Evolutionary conservation across 1,140 invertebrate species (phyloP).

Genomic region (Procambarus virginalis): DNA sequence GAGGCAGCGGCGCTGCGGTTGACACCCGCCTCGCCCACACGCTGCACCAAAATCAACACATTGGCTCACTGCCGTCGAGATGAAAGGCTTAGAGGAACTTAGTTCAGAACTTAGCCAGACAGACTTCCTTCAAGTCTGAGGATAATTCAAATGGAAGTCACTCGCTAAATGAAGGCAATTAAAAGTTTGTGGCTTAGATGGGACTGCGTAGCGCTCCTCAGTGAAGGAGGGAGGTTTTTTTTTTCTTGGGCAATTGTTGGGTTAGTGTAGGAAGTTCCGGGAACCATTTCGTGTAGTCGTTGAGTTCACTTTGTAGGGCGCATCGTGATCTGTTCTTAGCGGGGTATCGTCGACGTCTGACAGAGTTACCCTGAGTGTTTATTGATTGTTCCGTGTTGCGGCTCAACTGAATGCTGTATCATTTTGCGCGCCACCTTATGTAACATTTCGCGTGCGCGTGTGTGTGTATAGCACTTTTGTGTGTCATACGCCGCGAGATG

Average conservation of each 20-base stretch:
- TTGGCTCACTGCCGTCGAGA: background rate
- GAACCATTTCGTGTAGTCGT: conserved; percentile 7
- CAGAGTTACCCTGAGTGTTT: too few species aligned
- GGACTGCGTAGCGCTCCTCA: background rate
- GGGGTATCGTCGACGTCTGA: too few species aligned
- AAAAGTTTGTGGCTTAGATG: conserved; percentile 40
- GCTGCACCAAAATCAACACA: conserved; percentile 7
- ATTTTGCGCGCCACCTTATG: too few species aligned
- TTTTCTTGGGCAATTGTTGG: background rate
- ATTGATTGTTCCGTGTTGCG: too few species aligned
- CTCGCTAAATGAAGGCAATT: conserved; percentile 42
- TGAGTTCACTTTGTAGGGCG: too few species aligned
- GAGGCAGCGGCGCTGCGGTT: background rate
- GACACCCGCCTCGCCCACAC: conserved; percentile 17
- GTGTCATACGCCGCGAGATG: too few species aligned
- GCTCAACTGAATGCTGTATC: too few species aligned
- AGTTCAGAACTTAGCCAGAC: background rate
- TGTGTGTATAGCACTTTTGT: too few species aligned
- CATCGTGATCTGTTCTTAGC: too few species aligned
- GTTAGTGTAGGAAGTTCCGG: background rate
- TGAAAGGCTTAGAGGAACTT: background rate
- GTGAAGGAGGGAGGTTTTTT: background rate
- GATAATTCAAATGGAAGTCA: conserved; percentile 34
- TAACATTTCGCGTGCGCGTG: too few species aligned
- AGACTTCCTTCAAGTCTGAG: conserved; percentile 16